Base-by-base conservation (phyloP, 2,888 invertebrate species). In the Yponomeuta malinellus region DNA sequence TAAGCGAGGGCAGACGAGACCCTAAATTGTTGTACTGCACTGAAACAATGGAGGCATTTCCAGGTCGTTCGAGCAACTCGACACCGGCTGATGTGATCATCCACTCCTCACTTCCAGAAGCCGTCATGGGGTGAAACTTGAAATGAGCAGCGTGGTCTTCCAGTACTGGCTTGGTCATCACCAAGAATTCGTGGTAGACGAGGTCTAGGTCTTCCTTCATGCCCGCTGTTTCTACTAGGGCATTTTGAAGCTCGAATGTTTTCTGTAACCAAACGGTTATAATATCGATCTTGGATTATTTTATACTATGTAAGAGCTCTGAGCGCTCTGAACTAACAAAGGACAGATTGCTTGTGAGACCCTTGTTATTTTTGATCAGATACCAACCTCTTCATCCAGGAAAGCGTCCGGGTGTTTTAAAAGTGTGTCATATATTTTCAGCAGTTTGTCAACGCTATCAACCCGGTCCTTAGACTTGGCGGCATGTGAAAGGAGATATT, bases 331-430 rank as follows among this genome's bases (percentile, higher is more conserved):
- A n/a, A 43, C 8, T 8, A 43, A 43, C 43, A 43, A 43, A 43
- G 43, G 3, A 43, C 43, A 43, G 8, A 43, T 43, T 43, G 6
- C 8, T 43, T 43, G 33, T 33, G 33, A 33, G 33, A 33, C 33
- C 33, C 3, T 43, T 5, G 5, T 43, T 43, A 5, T 43, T 43
- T 43, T 43, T 43, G 8, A 8, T 43, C 43, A 43, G 43, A 43
- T 15, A 68, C 37, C 84, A 83, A 96, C 96, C 94, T 95, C 93
- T 85, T 95, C 95, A 86, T 94, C 95, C 73, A 96, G 93, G 75
- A 96, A 93, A 12, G 96, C 94, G 77, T 94, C 93, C 52, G 94
- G 93, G 76, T 90, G 86, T 73, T 83, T 87, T 66, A 92, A 74
- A 64, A 92, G 75, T 9, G 81, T 84, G 48, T 91, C 89, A 70